A percentile compares a stretch with the other conserved stretches of the same genome.
These are phyloP conservation scores for Oplegnathus fasciatus DNA, from an alignment of 2,113 vertebrate genomes.

Conservation along the genomic window DNA sequence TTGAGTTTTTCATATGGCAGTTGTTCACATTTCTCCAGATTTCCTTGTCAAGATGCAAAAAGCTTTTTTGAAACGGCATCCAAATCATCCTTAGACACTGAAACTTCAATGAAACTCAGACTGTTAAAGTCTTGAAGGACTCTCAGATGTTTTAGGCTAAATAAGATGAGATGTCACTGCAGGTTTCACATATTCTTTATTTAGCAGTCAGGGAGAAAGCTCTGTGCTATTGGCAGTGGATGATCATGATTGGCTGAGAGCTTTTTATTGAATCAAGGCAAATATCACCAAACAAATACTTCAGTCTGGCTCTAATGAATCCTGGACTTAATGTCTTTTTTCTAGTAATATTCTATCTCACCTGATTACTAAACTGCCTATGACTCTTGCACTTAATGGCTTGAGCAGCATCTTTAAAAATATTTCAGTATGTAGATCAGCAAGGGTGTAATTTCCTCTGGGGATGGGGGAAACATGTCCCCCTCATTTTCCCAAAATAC, in stretches of 20 bases:
- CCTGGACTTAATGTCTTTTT: too few species aligned
- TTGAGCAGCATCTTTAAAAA: too few species aligned
- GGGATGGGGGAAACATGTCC: too few species aligned
- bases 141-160: neutral
- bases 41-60: neutral
- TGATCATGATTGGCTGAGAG: neutral
- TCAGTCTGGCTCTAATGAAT: too few species aligned
- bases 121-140: neutral
- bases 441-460: too few species aligned
- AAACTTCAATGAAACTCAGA: neutral
- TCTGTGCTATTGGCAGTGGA: neutral
- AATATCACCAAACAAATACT: neutral
- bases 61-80: neutral
- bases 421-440: too few species aligned
- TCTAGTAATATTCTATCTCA: too few species aligned
- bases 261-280: neutral
- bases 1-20: neutral
- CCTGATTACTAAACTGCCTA: neutral
- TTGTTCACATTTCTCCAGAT: neutral
- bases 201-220: neutral
- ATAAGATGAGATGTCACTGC: neutral
- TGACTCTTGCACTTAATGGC: too few species aligned
- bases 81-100: neutral
- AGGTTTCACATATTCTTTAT: neutral
- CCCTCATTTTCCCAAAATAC: too few species aligned